phyloP scores from a whole-genome alignment of 2,888 invertebrate species.

The Limnephilus lunatus region DNA sequence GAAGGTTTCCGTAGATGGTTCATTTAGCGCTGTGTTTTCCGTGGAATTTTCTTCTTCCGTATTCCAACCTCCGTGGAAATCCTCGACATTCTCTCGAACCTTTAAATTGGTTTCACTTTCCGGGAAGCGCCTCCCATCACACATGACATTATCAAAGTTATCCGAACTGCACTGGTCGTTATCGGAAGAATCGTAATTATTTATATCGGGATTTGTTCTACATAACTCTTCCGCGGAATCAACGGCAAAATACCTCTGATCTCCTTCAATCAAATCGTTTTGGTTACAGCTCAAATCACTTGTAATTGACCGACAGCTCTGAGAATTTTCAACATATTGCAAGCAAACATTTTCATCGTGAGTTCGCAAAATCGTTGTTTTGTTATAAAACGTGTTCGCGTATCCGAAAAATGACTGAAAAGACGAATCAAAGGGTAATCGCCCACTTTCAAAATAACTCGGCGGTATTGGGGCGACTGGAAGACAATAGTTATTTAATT shows the following conservation, averaged over 20 bases:
- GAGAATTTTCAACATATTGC: neutral
- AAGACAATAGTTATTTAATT: conserved; percentile 32
- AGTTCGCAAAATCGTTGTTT: conserved; percentile 51
- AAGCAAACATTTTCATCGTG: conserved; percentile 50
- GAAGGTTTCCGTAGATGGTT: conserved; percentile 37
- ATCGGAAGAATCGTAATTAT: conserved; percentile 48
- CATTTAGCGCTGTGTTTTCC: neutral
- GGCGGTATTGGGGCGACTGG: conserved; percentile 18
- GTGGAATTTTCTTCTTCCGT: conserved; percentile 23
- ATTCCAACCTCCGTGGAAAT: conserved; percentile 23
- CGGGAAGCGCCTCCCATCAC: neutral
- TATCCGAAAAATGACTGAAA: conserved; percentile 60
- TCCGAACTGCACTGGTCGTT: conserved; percentile 53
- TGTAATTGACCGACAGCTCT: conserved; percentile 1
- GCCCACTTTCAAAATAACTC: conserved; percentile 47
- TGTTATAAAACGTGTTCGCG: conserved; percentile 58
- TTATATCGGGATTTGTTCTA: conserved; percentile 43
- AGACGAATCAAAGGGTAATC: conserved; percentile 43
- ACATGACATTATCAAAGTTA: conserved; percentile 21
- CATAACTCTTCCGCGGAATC: conserved; percentile 70
- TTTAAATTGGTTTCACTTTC: conserved; percentile 16
- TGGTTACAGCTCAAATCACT: conserved; percentile 14
- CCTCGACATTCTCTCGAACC: conserved; percentile 3
- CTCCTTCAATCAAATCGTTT: conserved; percentile 67
- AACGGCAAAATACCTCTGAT: conserved; percentile 72